Evolutionary conservation across 1,140 invertebrate genomes (phyloP).

Genomic region (Drosophila yakuba): DNA sequence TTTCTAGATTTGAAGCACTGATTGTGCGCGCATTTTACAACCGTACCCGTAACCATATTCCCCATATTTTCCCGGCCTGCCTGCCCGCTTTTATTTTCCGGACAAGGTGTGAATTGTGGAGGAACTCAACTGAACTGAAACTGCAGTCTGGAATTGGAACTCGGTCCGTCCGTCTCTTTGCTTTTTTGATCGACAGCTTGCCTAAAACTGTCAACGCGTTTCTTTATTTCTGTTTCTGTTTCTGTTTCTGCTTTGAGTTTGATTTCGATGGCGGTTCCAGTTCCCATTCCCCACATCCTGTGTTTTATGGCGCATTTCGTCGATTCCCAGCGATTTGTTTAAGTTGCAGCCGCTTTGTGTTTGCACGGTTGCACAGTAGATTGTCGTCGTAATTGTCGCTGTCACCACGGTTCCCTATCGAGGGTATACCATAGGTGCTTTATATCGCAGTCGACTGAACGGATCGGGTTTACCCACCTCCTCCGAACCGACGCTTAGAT

Average conservation of each 20-base stretch:
- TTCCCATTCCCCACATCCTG: slow-evolving; percentile 24
- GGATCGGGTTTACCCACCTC: slow-evolving; percentile 30
- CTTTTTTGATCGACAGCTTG: slow-evolving; percentile 79
- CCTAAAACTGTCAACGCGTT: slow-evolving; percentile 80
- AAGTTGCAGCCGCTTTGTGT: slow-evolving; percentile 53
- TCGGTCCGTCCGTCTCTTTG: slow-evolving; percentile 40
- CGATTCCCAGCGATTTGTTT: slow-evolving; percentile 76
- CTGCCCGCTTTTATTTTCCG: not conserved
- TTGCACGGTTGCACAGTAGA: slow-evolving; percentile 62
- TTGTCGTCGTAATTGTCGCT: slow-evolving; percentile 41
- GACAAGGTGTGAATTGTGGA: slow-evolving; percentile 68
- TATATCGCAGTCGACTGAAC: slow-evolving; percentile 50
- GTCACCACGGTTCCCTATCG: slow-evolving; percentile 46
- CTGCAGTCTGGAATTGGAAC: slow-evolving; percentile 43
- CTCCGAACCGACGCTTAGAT: slow-evolving; percentile 64
- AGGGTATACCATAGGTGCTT: slow-evolving; percentile 3
- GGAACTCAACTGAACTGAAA: slow-evolving; percentile 4
- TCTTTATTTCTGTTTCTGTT: slow-evolving; percentile 52
- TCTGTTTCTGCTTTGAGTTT: slow-evolving; percentile 15
- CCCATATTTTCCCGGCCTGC: not conserved
- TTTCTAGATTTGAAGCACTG: slow-evolving; percentile 81
- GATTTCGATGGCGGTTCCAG: slow-evolving; percentile 4
- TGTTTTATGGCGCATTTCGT: slow-evolving; percentile 75
- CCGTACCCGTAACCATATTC: slow-evolving; percentile 33
- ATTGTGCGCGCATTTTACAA: slow-evolving; percentile 76